phyloP scores from a whole-genome alignment of 1,140 invertebrate species.

The Conus ventricosus region DNA sequence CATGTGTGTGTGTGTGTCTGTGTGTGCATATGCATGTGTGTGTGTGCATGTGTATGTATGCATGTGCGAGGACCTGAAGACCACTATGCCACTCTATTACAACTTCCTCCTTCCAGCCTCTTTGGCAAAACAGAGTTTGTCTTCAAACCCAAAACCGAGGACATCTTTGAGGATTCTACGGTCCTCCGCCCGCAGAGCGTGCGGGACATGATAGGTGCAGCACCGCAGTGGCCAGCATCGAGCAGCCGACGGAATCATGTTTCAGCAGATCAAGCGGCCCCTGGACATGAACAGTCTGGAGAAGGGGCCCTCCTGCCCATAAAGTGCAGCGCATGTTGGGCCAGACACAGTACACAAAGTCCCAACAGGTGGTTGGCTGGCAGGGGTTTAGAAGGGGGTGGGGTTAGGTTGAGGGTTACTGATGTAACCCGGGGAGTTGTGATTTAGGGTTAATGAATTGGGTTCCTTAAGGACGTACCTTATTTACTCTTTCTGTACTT shows the following conservation, averaged over 20 bases:
- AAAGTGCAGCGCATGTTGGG: constrained; percentile 45
- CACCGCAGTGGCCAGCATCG: constrained; percentile 66
- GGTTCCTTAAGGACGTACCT: background rate
- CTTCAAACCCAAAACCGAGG: constrained; percentile 61
- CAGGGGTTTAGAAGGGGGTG: background rate
- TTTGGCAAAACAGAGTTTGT: constrained; percentile 69
- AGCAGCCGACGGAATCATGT: constrained; percentile 58
- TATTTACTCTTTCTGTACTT: too few relatives aligned
- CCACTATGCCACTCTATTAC: too few relatives aligned
- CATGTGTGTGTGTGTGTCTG: too few relatives aligned
- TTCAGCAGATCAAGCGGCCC: constrained; percentile 61
- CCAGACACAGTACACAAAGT: constrained; percentile 1
- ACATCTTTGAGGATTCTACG: constrained; percentile 52
- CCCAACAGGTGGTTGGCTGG: background rate
- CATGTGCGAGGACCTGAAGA: too few relatives aligned
- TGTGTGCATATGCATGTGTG: too few relatives aligned
- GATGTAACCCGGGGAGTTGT: background rate
- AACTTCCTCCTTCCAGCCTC: constrained; percentile 52
- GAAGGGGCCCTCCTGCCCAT: constrained; percentile 64
- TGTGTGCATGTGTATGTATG: too few relatives aligned
- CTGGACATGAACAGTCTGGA: constrained; percentile 66
- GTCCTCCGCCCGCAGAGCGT: constrained; percentile 45
- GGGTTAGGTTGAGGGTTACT: background rate
- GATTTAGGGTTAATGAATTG: background rate
- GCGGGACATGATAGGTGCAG: constrained; percentile 61